phyloP scores from a whole-genome alignment of 2,113 vertebrate species.

The Cyanoderma ruficeps region DNA sequence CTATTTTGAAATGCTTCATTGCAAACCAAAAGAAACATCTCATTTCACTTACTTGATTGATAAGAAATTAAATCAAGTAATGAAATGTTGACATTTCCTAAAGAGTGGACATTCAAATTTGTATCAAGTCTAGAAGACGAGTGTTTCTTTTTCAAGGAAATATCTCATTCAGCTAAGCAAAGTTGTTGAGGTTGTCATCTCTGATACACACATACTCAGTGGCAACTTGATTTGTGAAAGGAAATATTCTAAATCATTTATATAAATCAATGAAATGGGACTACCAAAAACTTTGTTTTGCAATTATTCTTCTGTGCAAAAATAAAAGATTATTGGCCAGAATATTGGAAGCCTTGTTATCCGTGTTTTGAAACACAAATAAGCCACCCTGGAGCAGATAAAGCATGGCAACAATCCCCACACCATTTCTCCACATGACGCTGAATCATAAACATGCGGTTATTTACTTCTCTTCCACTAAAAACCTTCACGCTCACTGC shows the following conservation, averaged over 20 bases:
- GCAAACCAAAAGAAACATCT: background rate
- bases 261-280: background rate
- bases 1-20: background rate
- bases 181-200: background rate
- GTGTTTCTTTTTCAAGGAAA: background rate
- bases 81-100: background rate
- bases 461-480: background rate
- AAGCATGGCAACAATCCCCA: background rate
- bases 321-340: background rate
- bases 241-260: background rate
- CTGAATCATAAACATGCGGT: background rate
- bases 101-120: background rate
- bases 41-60: background rate
- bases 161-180: background rate
- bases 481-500: background rate
- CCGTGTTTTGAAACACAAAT: background rate
- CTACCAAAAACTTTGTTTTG: background rate
- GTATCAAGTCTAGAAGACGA: background rate
- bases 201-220: background rate
- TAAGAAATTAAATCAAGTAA: background rate
- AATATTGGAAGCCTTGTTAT: background rate
- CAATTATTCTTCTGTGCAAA: slow-evolving; percentile 8
- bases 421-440: background rate
- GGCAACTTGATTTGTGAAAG: background rate
- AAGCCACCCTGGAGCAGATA: background rate